Evolutionary conservation across 2,888 invertebrate species (phyloP).

Genomic region (Plagiodera versicolora): DNA sequence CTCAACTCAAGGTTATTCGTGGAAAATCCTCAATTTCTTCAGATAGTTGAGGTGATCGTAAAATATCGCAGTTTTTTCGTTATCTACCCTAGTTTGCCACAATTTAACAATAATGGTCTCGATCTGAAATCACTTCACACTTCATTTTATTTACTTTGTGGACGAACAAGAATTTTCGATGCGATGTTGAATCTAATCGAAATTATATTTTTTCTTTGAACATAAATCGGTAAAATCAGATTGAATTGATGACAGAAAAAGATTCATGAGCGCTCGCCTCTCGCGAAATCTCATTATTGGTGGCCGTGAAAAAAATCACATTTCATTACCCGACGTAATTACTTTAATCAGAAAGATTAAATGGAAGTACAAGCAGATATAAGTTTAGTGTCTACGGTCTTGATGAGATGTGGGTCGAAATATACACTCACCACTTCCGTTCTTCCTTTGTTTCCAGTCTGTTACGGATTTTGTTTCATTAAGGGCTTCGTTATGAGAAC

Average conservation of each 20-base stretch:
- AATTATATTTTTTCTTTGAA: background rate
- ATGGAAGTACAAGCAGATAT: slow-evolving; percentile 10
- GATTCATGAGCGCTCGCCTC: no score
- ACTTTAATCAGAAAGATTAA: slow-evolving; percentile 20
- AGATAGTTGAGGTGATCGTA: no score
- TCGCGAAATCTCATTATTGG: slow-evolving; percentile 6
- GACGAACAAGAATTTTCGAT: no score
- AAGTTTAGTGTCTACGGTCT: slow-evolving; percentile 15
- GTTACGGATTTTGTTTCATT: slow-evolving; percentile 27
- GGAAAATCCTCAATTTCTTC: no score
- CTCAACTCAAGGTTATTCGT: no score
- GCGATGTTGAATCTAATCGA: background rate
- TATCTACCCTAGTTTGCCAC: no score
- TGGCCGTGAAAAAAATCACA: slow-evolving; percentile 8
- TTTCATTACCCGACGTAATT: slow-evolving; percentile 11
- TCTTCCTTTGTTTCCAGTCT: slow-evolving; percentile 25
- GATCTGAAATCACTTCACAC: no score
- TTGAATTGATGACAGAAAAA: background rate
- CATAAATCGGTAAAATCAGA: background rate
- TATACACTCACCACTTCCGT: slow-evolving; percentile 26
- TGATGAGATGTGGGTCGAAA: slow-evolving; percentile 24
- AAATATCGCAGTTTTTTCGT: no score
- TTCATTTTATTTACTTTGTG: no score
- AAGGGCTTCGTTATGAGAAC: slow-evolving; percentile 19
- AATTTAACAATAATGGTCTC: no score